These are phyloP conservation scores for Gouania willdenowi DNA, from an alignment of 2,797 vertebrate genomes.

Conservation along the genomic window DNA sequence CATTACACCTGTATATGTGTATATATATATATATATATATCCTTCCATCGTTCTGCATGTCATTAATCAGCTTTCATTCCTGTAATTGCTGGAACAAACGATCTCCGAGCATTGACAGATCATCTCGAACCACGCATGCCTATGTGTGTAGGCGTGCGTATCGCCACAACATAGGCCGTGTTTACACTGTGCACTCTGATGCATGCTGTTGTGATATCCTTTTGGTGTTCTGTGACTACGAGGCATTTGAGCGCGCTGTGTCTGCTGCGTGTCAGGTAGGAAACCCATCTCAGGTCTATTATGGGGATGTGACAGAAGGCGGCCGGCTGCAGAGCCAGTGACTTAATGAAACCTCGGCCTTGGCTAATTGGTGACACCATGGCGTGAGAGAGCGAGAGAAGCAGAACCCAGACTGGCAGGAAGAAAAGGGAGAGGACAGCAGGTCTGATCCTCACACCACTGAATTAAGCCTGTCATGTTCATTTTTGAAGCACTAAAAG, in stretches of 20 bases:
- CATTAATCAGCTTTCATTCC: conserved; percentile 46
- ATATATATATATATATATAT: too few relatives aligned
- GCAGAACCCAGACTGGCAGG: conserved; percentile 49
- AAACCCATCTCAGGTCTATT: conserved; percentile 66
- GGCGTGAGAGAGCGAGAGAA: conserved; percentile 65
- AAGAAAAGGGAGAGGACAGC: conserved; percentile 46
- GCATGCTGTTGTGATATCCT: background rate
- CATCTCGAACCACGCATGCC: conserved; percentile 36
- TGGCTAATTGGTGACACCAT: conserved; percentile 79
- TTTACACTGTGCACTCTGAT: background rate
- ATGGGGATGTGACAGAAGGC: conserved; percentile 62
- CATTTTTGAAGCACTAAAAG: conserved; percentile 55
- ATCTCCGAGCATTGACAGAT: conserved; percentile 35
- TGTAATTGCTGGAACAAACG: conserved; percentile 60
- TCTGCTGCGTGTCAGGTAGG: conserved; percentile 42
- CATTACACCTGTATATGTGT: too few relatives aligned
- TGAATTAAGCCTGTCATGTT: conserved; percentile 61
- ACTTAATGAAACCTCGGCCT: conserved; percentile 82
- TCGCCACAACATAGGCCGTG: conserved; percentile 14
- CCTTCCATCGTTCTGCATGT: conserved; percentile 27
- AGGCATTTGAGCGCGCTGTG: background rate
- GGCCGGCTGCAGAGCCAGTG: conserved; percentile 63
- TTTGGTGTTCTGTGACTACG: background rate
- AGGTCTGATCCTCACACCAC: conserved; percentile 49
- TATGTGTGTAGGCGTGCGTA: conserved; percentile 27